Evolutionary conservation across 1,140 invertebrate genomes (phyloP).

Genomic region (Arion vulgaris): DNA sequence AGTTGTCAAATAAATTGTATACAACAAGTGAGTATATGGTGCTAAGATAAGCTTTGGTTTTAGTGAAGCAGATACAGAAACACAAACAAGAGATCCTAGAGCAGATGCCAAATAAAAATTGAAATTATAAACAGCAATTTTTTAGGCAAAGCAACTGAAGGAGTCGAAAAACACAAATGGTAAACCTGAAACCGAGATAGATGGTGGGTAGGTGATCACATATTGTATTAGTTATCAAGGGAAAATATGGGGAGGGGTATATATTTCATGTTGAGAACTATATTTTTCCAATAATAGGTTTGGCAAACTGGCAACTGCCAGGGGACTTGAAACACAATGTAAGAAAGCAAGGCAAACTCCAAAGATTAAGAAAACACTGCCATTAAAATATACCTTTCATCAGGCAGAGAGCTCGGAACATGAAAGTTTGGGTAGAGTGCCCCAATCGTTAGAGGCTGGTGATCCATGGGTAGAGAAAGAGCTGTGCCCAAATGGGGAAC

Average conservation of each 20-base stretch:
- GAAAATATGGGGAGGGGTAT: too few relatives aligned
- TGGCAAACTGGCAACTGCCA: constrained; percentile 1
- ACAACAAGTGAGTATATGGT: too few relatives aligned
- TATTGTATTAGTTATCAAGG: background rate
- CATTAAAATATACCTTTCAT: constrained; percentile 36
- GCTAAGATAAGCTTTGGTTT: background rate
- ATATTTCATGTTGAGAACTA: background rate
- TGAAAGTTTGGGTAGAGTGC: constrained; percentile 37
- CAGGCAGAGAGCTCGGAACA: constrained; percentile 20
- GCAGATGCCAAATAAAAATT: background rate
- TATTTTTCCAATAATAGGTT: background rate
- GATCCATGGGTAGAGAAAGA: constrained; percentile 25
- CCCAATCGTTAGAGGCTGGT: constrained; percentile 34
- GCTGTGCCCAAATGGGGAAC: constrained; percentile 10
- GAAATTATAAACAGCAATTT: too few relatives aligned
- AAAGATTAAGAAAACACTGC: constrained; percentile 17
- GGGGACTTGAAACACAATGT: background rate
- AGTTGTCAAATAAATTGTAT: too few relatives aligned
- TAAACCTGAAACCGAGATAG: background rate
- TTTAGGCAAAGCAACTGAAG: background rate
- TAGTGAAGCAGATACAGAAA: background rate
- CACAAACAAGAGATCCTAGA: background rate
- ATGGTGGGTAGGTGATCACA: background rate
- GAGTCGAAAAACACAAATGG: background rate
- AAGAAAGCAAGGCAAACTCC: constrained; percentile 25